Evolutionary conservation across 2,113 vertebrate genomes (phyloP), one percentile per base, ranked within the genome.

Genomic region (Anseranas semipalmata): DNA sequence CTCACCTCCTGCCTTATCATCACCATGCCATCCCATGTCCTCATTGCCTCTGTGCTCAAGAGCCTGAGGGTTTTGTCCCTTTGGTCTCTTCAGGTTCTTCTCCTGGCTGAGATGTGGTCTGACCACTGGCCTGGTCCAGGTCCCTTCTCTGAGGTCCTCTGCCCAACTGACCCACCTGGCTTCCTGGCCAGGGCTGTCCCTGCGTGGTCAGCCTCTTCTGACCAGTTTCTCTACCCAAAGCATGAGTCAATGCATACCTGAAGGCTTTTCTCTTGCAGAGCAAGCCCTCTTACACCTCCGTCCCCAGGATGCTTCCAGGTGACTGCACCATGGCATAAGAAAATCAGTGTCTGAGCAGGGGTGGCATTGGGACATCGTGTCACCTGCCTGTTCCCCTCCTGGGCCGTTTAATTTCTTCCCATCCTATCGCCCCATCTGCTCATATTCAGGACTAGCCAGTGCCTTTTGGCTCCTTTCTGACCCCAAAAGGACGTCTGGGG

Each of bases 191-290:
- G 21, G 56, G 4, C 8, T 58, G 53, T 48, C 45, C 17, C 9
- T 48, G 35, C 28, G 17, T 35, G 70, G 12, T 27, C n/a, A 16
- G 35, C 62, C 30, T 33, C 43, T 71, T 89, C 50, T 53, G 50
- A 48, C 9, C 45, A 59, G 18, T 41, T 56, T 6, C 33, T 77
- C 18, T 56, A 32, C 24, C n/a, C 65, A 45, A 84, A 7, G 43
- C 45, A n/a, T 0, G 0, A 82, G 3, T 25, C 12, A 62, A 35
- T 0, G 0, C 12, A n/a, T 43, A 10, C 46, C 33, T 5, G 1
- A 78, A 73, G 52, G 30, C 1, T 7, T 65, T 85, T 82, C 25
- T 41, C 58, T 35, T 48, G 17, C 55, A 89, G 55, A 68, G 6
- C 4, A 9, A n/a, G 8, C 5, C 32, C 46, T 80, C 18, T 63